Base-by-base conservation (phyloP, 2,113 vertebrate genomes). In the Neomonachus schauinslandi region DNA sequence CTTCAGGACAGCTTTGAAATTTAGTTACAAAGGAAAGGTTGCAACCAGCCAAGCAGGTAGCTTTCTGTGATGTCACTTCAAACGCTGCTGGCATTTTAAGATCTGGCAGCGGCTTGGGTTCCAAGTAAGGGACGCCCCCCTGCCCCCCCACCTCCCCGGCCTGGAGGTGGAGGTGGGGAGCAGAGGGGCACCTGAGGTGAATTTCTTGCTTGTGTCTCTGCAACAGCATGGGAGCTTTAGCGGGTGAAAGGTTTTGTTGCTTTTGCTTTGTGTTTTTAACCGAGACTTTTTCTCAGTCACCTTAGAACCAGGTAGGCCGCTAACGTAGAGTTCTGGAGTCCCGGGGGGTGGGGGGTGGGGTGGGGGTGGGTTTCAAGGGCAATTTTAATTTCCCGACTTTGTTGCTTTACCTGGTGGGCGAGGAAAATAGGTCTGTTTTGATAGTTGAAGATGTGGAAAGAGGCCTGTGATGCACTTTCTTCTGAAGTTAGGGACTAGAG, bases 331-430 rank as follows among this genome's bases (percentile, higher is more conserved):
- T 39, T 46, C 49, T 55, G n/a, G 10, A 13, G 15, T 33, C 28
- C 63, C 15, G 63, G 28, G 13, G 1, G 4, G 28, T 2, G 0
- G 5, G 5, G 12, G 11, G 26, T 26, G 11, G 0, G 5, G 24
- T 9, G 28, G 63, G 8, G 57, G 21, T 2, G 21, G 22, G 8
- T 65, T 33, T 55, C 57, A 16, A 39, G 53, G 63, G 16, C 16
- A 5, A 39, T 42, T 97, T 81, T 81, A 72, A 39, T 31, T 42
- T 36, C 49, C 3, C 33, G 31, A 71, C 4, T 15, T 24, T 28
- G 39, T 65, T 31, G 0, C 31, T 86, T 88, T 59, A 26, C 69
- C 49, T 69, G 39, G 83, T 0, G 22, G 79, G 49, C 3, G 7
- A 22, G 77, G 61, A 65, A 5, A 19, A 2, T 19, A 22, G 85